Evolutionary conservation across 2,113 vertebrate species (phyloP), one percentile per base, ranked within the genome.

Genomic region (Tachysurus vachellii): DNA sequence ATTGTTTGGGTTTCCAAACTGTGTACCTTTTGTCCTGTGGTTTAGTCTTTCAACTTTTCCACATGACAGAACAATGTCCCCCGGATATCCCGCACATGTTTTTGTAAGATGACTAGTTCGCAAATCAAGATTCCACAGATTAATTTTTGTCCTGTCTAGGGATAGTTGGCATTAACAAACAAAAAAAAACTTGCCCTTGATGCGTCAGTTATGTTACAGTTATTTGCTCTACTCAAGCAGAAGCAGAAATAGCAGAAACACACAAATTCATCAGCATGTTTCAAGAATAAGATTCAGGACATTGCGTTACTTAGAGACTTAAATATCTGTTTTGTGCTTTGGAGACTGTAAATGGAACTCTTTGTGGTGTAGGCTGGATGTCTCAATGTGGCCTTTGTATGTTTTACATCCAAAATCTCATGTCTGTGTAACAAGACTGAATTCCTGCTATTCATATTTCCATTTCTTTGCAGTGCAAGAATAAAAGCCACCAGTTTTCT

Each of bases 371-470:
- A 47, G 62, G 83, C 84, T 47, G 79, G 84, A 53, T 83, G 85
- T 88, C 89, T 95, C 92, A 95, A 94, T 94, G 93, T 92, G 90
- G 90, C 80, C 93, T 93, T 95, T 95, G 95, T 95, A 56, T 76
- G 86, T 82, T 50, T 42, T 82, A 59, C 36, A 68, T 82, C 26
- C 84, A 88, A 87, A 86, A 87, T 93, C 88, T 86, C 82, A 85
- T 86, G 88, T 91, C 89, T 85, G 73, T 82, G 28, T 86, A 86
- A 89, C 79, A 90, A 91, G 86, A 88, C 89, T 86, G 86, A 93
- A 92, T 92, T 91, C 90, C 91, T 93, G 89, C 71, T 89, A 91
- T 91, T 90, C 90, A 90, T 89, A 86, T 81, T 85, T 88, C 86
- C 57, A 84, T 56, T 91, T 89, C 87, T 88, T 85, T 81, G 84